Evolutionary conservation across 2,888 invertebrate genomes (phyloP).

Genomic region (Drosophila meridionalis): DNA sequence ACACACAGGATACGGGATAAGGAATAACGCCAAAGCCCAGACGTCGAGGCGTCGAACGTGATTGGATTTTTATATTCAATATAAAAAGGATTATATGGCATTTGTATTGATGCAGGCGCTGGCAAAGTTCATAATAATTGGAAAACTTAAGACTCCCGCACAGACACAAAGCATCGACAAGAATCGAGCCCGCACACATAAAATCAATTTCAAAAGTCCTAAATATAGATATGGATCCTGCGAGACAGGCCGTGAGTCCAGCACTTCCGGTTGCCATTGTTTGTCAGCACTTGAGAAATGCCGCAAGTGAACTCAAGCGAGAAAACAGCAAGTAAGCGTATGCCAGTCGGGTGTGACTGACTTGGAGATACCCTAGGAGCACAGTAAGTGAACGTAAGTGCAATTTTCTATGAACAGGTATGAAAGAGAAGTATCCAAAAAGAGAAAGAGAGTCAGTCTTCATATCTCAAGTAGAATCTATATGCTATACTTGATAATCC

Average conservation of each 20-base stretch:
- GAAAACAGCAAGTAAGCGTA: neutral
- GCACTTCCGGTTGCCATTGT: slow-evolving; percentile 52
- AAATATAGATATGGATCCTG: slow-evolving; percentile 40
- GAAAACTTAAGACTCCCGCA: slow-evolving; percentile 66
- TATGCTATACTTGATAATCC: too few relatives aligned
- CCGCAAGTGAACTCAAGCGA: slow-evolving; percentile 37
- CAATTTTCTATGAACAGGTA: neutral
- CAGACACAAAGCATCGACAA: slow-evolving; percentile 31
- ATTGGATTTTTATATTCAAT: slow-evolving; percentile 80
- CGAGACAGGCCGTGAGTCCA: slow-evolving; percentile 8
- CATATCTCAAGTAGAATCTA: too few relatives aligned
- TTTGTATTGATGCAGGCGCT: slow-evolving; percentile 52
- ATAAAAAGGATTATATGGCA: slow-evolving; percentile 74
- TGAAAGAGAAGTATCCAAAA: neutral
- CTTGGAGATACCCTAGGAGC: neutral
- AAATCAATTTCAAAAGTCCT: slow-evolving; percentile 67
- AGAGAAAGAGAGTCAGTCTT: too few relatives aligned
- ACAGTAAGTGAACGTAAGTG: neutral
- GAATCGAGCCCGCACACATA: slow-evolving; percentile 26
- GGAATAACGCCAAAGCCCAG: slow-evolving; percentile 1
- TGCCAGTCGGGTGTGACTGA: neutral
- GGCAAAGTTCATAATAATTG: slow-evolving; percentile 73
- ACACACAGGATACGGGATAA: slow-evolving; percentile 28
- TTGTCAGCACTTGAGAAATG: slow-evolving; percentile 30
- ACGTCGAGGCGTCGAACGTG: slow-evolving; percentile 60